Base-by-base conservation (phyloP, 2,113 vertebrate genomes). In the Nothocercus nigrocapillus region DNA sequence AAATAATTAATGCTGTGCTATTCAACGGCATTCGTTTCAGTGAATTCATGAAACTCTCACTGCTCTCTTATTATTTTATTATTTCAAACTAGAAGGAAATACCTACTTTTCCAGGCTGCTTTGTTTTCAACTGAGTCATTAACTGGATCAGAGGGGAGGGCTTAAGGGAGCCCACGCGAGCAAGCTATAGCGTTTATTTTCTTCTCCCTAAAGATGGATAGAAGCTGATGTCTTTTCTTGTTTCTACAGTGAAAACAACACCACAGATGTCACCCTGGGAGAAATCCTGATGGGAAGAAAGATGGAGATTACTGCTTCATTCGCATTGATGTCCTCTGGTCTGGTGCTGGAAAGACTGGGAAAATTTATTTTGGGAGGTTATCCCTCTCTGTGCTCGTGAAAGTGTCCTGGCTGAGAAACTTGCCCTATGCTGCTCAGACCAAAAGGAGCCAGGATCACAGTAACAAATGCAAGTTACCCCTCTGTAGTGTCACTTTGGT, bases 241-340 rank as follows among this genome's bases (percentile, higher is more conserved):
- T 96, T 79, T 97, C 95, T 45, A 9, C 96, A 98, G 98, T 98
- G 97, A 98, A 84, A 64, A 47, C 1, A 1, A 68, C 42, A 47
- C 0, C 7, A 77, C 16, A 77, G 95, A 82, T 85, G 36, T 72
- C 68, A 89, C 75, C 86, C 53, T 49, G 14, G 82, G 53, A 72
- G 72, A 70, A 94, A 19, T 58, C 68, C 85, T 93, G 91, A 80
- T 38, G 75, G 61, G 80, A 95, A 95, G 66, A 92, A 77, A 5
- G n/a, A 27, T 45, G 79, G 82, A 91, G 78, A 89, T 84, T 27
- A 69, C 85, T 72, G 56, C 59, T 85, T 91, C 40, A 11, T 49
- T 82, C 92, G 75, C 85, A 84, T 70, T 70, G 82, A 82, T 56
- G 80, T 94, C 81, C 89, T 88, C 89, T 83, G 78, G 93, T 66